Evolutionary conservation across 2,797 vertebrate species (phyloP).

Genomic region (Typhlichthys eigenmanni): DNA sequence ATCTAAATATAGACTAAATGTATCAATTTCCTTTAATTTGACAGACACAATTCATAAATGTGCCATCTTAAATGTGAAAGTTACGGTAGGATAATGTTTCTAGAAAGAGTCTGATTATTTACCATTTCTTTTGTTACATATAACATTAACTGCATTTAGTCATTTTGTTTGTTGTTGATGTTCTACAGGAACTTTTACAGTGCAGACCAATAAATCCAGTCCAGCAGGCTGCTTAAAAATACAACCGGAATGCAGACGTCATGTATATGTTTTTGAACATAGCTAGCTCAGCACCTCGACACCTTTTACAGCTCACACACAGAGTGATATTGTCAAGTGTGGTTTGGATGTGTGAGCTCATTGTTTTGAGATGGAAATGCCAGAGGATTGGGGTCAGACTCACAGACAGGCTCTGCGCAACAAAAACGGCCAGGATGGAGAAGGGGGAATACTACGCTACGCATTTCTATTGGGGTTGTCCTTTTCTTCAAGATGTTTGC

Average conservation of each 20-base stretch:
- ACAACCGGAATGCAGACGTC: conserved; percentile 60
- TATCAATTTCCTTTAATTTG: neutral
- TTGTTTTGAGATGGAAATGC: conserved; percentile 76
- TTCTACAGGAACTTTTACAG: conserved; percentile 18
- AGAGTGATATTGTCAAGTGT: conserved; percentile 61
- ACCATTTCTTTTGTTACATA: conserved; percentile 4
- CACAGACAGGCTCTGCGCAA: conserved; percentile 25
- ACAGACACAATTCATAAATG: neutral
- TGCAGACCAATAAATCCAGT: conserved; percentile 28
- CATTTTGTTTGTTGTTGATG: conserved; percentile 18
- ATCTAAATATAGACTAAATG: neutral
- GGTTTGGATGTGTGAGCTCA: conserved; percentile 70
- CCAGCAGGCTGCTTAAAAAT: conserved; percentile 51
- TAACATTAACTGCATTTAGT: conserved; percentile 7
- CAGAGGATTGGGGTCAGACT: conserved; percentile 61
- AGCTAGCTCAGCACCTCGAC: conserved; percentile 58
- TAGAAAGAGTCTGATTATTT: neutral
- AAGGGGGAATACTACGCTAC: conserved; percentile 12
- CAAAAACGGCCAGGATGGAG: conserved; percentile 21
- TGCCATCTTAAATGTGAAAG: neutral
- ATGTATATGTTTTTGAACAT: conserved; percentile 48
- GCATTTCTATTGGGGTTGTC: conserved; percentile 23
- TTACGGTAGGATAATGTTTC: neutral
- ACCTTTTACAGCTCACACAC: conserved; percentile 51
- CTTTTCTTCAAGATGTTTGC: conserved; percentile 10